Evolutionary conservation across 2,797 vertebrate genomes (phyloP).

Genomic region (Uromys caudimaculatus): DNA sequence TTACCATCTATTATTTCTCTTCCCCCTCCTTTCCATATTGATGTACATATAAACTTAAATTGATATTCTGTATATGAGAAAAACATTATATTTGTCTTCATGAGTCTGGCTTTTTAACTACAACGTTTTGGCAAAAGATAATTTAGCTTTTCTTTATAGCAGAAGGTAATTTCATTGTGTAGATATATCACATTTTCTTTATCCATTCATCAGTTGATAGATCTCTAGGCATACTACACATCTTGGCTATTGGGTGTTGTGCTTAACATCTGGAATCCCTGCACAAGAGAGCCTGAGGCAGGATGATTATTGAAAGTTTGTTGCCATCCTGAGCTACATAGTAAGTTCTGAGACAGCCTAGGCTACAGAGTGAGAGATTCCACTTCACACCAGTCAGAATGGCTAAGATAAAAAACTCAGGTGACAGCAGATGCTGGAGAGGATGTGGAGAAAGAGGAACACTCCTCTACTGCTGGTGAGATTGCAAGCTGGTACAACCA

Average conservation of each 20-base stretch:
- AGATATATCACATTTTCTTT: not conserved
- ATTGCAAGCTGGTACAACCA: too few species aligned
- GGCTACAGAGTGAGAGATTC: not conserved
- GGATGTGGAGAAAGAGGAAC: too few species aligned
- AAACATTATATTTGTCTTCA: not conserved
- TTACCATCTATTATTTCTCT: not conserved
- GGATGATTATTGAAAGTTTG: not conserved
- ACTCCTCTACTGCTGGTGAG: too few species aligned
- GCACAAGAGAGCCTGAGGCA: not conserved
- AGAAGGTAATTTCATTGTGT: not conserved
- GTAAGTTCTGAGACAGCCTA: not conserved
- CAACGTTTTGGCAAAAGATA: not conserved
- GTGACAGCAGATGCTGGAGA: too few species aligned
- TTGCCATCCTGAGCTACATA: not conserved
- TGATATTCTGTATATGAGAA: not conserved
- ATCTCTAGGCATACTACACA: not conserved
- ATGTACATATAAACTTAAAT: not conserved
- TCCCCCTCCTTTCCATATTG: not conserved
- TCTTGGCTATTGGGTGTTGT: not conserved
- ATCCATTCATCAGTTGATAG: not conserved
- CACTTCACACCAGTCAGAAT: too few species aligned
- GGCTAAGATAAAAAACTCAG: too few species aligned
- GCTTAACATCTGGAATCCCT: not conserved
- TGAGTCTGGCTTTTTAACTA: not conserved
- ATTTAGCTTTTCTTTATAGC: not conserved